Conservation (phyloP, 1,140 invertebrate genomes). For the Drosophila leontia region DNA sequence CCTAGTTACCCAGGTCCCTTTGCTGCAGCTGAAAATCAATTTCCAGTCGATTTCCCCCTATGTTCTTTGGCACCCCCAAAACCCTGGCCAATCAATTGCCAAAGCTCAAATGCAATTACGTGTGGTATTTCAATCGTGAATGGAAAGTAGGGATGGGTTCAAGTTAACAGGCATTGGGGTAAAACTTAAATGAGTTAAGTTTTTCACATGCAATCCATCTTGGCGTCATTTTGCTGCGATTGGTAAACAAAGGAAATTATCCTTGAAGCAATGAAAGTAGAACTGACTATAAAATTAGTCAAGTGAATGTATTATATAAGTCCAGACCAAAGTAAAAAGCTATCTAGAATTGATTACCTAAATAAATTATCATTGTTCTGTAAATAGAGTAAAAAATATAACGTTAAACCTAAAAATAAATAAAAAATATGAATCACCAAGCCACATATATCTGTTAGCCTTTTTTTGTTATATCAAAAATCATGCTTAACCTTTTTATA, state of each 20-base stretch:
- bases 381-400: background rate
- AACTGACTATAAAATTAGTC: background rate
- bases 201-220: constrained; percentile 12
- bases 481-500: background rate
- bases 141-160: constrained; percentile 6
- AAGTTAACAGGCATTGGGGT: constrained; percentile 12
- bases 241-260: background rate
- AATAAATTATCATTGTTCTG: no score
- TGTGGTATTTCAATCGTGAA: constrained; percentile 23
- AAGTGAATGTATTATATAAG: no score
- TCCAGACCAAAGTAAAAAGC: no score
- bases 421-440: background rate
- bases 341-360: no score
- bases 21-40: constrained; percentile 65
- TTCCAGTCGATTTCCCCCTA: constrained; percentile 58
- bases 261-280: background rate
- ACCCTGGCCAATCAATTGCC: constrained; percentile 32
- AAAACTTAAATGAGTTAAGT: constrained; percentile 9
- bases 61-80: background rate
- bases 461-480: no score
- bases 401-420: no score
- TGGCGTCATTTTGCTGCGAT: background rate
- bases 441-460: background rate
- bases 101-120: constrained; percentile 63
- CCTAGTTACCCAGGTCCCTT: background rate